phyloP scores from a whole-genome alignment of 2,888 invertebrate genomes.

The Lagria hirta region DNA sequence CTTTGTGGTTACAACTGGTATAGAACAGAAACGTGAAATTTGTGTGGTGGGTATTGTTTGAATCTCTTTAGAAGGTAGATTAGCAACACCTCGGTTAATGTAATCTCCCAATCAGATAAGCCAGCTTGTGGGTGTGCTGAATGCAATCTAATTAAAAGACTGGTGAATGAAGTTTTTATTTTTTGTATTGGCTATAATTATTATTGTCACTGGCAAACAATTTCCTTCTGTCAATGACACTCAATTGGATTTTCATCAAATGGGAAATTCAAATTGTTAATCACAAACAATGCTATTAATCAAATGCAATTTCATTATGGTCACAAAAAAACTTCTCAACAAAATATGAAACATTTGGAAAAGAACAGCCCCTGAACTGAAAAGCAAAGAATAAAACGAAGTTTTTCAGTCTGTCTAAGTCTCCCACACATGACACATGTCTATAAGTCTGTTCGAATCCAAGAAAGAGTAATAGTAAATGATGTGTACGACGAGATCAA shows the following conservation, averaged over 20 bases:
- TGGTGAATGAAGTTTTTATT: constrained; percentile 1
- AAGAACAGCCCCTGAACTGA: no score
- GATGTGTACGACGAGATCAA: no score
- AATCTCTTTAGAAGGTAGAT: constrained; percentile 13
- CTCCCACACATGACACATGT: no score
- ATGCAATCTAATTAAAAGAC: constrained; percentile 12
- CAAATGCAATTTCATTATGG: no score
- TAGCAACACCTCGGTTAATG: constrained; percentile 4
- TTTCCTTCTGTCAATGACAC: constrained; percentile 26
- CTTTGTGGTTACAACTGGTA: constrained; percentile 3
- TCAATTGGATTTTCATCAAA: constrained; percentile 25
- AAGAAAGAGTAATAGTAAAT: no score
- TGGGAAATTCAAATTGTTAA: constrained; percentile 28
- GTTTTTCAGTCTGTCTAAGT: no score
- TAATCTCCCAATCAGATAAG: constrained; percentile 9
- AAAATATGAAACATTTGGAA: no score
- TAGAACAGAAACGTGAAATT: constrained; percentile 6
- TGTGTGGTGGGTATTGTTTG: constrained; percentile 9
- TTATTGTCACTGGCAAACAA: constrained; percentile 24
- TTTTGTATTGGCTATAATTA: constrained; percentile 7
- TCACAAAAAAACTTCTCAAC: no score
- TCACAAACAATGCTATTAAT: constrained; percentile 25
- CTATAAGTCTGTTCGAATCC: no score
- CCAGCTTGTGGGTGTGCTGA: constrained; percentile 6
- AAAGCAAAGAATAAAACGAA: no score